phyloP scores from a whole-genome alignment of 2,113 vertebrate species.

The Entosphenus tridentatus region DNA sequence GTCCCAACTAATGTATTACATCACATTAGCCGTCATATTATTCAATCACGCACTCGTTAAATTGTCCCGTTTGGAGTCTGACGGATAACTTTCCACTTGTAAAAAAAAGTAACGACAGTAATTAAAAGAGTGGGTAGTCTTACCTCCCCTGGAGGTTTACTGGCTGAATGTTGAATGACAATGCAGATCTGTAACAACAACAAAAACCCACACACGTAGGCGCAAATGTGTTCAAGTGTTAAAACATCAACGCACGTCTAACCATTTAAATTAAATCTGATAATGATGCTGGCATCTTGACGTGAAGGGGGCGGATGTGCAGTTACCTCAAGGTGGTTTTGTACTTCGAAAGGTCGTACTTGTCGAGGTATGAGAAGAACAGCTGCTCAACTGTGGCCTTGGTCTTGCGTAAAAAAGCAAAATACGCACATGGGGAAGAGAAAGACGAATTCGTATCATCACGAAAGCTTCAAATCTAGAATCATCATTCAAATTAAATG shows the following conservation, averaged over 20 bases:
- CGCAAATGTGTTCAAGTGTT: background rate
- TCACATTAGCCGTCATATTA: too few relatives aligned
- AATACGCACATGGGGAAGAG: constrained; percentile 5
- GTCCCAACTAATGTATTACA: too few relatives aligned
- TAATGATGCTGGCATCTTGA: too few relatives aligned
- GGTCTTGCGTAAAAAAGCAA: constrained; percentile 26
- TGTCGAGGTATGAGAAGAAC: constrained; percentile 32
- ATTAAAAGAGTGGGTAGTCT: constrained; percentile 11
- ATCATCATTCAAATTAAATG: too few relatives aligned
- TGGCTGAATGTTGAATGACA: constrained; percentile 57
- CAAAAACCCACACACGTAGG: too few relatives aligned
- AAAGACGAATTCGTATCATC: background rate
- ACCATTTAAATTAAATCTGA: too few relatives aligned
- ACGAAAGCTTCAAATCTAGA: too few relatives aligned
- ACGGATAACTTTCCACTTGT: too few relatives aligned
- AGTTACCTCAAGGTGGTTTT: constrained; percentile 37
- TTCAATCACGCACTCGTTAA: too few relatives aligned
- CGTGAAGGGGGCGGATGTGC: too few relatives aligned
- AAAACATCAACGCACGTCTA: too few relatives aligned
- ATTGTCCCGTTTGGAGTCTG: too few relatives aligned
- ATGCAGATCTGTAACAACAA: constrained; percentile 33
- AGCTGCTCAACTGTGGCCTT: constrained; percentile 48
- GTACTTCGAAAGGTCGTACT: constrained; percentile 30
- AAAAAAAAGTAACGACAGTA: constrained; percentile 6
- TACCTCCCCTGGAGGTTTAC: constrained; percentile 70